These are phyloP conservation scores for Pomatostomus ruficeps DNA, from an alignment of 2,113 vertebrate genomes.

Conservation along the genomic window DNA sequence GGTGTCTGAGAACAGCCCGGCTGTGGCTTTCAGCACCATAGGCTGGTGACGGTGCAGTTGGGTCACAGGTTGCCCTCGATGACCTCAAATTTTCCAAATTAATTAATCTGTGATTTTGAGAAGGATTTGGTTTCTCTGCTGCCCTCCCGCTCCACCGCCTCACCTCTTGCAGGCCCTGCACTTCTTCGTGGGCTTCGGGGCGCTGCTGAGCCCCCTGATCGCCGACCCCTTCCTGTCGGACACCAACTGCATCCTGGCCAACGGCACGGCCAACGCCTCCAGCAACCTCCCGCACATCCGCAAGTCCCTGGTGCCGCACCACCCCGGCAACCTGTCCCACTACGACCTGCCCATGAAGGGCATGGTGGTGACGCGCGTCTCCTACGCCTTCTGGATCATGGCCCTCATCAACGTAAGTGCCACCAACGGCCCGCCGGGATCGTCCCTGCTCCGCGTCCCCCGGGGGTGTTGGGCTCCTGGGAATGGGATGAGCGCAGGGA, in stretches of 20 bases:
- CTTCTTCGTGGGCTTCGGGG: conserved; percentile 93
- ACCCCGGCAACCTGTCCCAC: conserved; percentile 71
- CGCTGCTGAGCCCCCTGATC: conserved; percentile 89
- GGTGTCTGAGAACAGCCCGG: too few relatives aligned
- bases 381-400: conserved; percentile 98
- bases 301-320: conserved; percentile 68
- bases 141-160: rapidly evolving
- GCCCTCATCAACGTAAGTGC: conserved; percentile 90
- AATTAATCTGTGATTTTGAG: rapidly evolving
- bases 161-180: conserved; percentile 80
- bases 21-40: rapidly evolving
- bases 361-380: conserved; percentile 75
- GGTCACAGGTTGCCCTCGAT: rapidly evolving
- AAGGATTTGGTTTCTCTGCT: not conserved
- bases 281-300: conserved; percentile 78
- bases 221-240: conserved; percentile 93
- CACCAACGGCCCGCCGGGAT: rapidly evolving
- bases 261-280: conserved; percentile 73
- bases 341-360: conserved; percentile 73
- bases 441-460: rapidly evolving
- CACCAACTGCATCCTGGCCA: conserved; percentile 81
- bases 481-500: rapidly evolving
- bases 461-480: too few relatives aligned
- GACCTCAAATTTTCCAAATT: not conserved
- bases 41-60: not conserved